Evolutionary conservation across 2,797 vertebrate species (phyloP), one percentile per base, ranked within the genome.

Genomic region (Poecilia velifera): DNA sequence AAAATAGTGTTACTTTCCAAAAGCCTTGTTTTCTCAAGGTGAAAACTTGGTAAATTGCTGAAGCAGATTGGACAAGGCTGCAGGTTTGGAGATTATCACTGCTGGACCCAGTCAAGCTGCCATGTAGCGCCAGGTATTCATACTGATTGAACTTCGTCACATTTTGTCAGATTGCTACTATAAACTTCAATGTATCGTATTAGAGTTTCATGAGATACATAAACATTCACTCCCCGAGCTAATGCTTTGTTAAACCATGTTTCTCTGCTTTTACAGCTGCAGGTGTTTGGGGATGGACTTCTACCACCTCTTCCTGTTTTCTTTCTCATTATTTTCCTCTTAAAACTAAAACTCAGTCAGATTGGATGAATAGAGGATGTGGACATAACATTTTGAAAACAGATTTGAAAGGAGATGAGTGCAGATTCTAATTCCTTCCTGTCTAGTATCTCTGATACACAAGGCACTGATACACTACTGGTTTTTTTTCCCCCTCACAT

Each of bases 11-110:
- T 28, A 73, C n/a, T 49, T 6, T 34, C 13, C 18, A 20, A 72
- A 78, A 75, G 39, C 55, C 46, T 34, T 43, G 18, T 66, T 64
- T 79, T 55, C 25, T 79, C 20, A 39, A 53, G 74, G 47, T 68
- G 36, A 66, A 51, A 82, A 73, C 18, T 73, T 77, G 73, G n/a
- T 53, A 66, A 82, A 41, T 36, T 8, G 45, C 39, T 80, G 41
- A 31, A 53, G 55, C 34, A 73, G 53, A 73, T 45, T 18, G n/a
- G 45, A 53, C 72, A 83, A 71, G 72, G 74, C 79, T 84, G 71
- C 49, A 59, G 55, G n/a, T 59, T 5, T 59, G n/a, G 59, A 66
- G 39, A 28, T 51, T 64, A 16, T 16, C 74, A 34, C 79, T 82
- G 25, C 25, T 59, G 51, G 78, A 46, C 46, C 31, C 59, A 72